Conservation (phyloP, 2,113 vertebrate species). For the Petroica traversi region DNA sequence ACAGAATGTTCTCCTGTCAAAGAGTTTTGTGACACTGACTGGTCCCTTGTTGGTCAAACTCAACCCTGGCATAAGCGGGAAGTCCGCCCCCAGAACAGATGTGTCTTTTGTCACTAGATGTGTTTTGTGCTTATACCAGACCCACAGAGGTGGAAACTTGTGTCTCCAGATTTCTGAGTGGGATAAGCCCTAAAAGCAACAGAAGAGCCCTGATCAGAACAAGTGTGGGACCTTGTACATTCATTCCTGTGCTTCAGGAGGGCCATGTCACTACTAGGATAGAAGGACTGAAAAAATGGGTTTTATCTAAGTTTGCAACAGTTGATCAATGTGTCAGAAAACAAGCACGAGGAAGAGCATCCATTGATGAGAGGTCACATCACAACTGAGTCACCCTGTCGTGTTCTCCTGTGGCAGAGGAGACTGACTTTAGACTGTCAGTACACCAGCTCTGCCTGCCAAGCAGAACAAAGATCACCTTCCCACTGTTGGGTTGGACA, state of each 20-base stretch:
- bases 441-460: background rate
- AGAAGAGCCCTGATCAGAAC: background rate
- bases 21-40: background rate
- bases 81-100: background rate
- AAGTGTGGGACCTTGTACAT: background rate
- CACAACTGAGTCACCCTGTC: background rate
- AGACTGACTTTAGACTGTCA: background rate
- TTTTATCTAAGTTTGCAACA: background rate
- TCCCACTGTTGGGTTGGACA: background rate
- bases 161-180: background rate
- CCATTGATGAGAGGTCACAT: background rate
- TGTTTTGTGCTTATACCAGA: background rate
- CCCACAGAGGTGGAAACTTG: background rate
- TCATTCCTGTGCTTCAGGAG: background rate
- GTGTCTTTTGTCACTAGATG: background rate
- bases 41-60: background rate
- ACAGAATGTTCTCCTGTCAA: background rate
- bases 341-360: background rate
- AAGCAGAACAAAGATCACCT: background rate
- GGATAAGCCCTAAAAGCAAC: background rate
- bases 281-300: background rate
- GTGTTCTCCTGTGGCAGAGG: background rate
- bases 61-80: rapidly evolving
- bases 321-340: background rate
- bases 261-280: background rate